Evolutionary conservation across 2,888 invertebrate species (phyloP).

Genomic region (Drosophila kambysellisi): DNA sequence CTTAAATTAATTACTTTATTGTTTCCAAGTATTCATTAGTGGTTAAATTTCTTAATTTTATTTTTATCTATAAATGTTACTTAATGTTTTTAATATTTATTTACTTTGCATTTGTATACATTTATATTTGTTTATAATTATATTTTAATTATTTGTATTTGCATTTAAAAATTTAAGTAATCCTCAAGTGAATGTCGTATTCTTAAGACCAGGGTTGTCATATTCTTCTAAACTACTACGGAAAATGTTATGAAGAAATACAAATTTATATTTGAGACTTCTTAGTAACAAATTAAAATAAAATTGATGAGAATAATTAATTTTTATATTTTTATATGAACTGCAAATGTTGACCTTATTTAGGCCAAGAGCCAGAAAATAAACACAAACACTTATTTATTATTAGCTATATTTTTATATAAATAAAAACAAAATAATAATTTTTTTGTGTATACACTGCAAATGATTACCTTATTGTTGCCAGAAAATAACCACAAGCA

Average conservation of each 20-base stretch:
- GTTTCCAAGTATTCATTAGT: not conserved
- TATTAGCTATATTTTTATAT: not conserved
- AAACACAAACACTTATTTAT: not conserved
- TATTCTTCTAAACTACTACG: not conserved
- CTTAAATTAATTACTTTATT: not conserved
- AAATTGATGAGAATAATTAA: not conserved
- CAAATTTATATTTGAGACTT: not conserved
- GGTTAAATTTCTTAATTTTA: not conserved
- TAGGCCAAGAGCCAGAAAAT: not conserved
- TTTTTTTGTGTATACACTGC: not conserved
- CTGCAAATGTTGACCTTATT: slow-evolving; percentile 36
- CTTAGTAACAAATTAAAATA: not conserved
- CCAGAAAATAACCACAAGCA: not conserved
- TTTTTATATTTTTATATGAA: too few relatives aligned
- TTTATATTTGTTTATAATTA: not conserved
- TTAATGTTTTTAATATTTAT: not conserved
- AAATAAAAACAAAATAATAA: too few relatives aligned
- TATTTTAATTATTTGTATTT: not conserved
- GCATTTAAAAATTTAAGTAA: not conserved
- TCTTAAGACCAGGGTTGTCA: not conserved
- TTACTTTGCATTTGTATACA: slow-evolving; percentile 9
- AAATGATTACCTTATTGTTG: slow-evolving; percentile 35
- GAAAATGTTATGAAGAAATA: not conserved
- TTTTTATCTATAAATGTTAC: not conserved
- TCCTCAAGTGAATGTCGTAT: not conserved